Evolutionary conservation across 2,888 invertebrate genomes (phyloP), one percentile per base, ranked within the genome.

Genomic region (Papilio elwesi): DNA sequence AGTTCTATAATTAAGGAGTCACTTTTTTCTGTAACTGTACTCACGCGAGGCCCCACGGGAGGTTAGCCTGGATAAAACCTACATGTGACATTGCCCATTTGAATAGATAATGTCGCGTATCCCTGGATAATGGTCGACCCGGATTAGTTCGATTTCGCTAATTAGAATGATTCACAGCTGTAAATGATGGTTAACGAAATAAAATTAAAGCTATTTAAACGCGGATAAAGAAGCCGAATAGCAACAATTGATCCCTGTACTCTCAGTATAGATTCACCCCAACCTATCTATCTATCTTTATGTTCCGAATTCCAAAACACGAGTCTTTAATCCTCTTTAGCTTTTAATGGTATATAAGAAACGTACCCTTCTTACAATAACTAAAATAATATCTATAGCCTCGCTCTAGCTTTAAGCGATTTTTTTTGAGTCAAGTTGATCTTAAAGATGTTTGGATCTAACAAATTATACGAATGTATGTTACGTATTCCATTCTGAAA

Each of bases 91-190:
- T 72, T 68, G 53, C 78, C 80, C 78, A 74, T 76, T 79, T 80
- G 80, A 82, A 82, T 82, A 84, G 85, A 85, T 86, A 85, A 82
- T 78, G 80, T 75, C 73, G 73, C 69, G 75, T 80, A 82, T 80
- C 74, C 79, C 72, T 66, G 81, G 82, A 83, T 84, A 86, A 85
- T 86, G 85, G 83, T 13, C 70, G 80, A 80, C 80, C 79, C 77
- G 75, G 79, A 78, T 76, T 74, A 77, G 78, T 77, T 74, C 76
- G 76, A 79, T 81, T 79, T 76, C 77, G 77, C 83, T 85, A 84
- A 85, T 87, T 87, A 87, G 81, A 68, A 76, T 82, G 81, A 85
- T 82, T 77, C 75, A 78, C 70, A 72, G 51, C 68, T 77, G 73
- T 77, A 81, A 81, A 80, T 77, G 79, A 74, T 77, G 15, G 10